A percentile compares a stretch with the other conserved stretches of the same genome.
Conservation (phyloP, 2,888 invertebrate genomes). For the Cerastoderma edule region DNA sequence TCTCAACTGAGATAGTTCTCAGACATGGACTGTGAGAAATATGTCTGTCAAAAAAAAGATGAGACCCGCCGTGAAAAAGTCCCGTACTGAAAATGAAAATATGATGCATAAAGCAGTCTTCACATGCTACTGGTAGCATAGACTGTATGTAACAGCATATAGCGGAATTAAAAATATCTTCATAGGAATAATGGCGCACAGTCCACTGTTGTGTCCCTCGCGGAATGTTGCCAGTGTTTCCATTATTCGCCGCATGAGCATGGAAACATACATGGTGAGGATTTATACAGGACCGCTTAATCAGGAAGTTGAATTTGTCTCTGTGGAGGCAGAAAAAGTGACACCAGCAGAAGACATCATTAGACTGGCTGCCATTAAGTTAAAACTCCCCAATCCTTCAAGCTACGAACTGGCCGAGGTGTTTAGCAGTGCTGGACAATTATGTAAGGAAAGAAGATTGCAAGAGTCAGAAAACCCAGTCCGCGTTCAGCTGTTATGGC, state of each 20-base stretch:
- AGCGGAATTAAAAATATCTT: too few relatives aligned
- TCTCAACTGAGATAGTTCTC: not conserved
- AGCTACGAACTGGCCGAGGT: conserved; percentile 87
- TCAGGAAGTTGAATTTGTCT: conserved; percentile 73
- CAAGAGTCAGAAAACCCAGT: conserved; percentile 87
- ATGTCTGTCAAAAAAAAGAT: not conserved
- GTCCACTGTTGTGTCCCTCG: conserved; percentile 19
- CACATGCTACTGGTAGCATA: too few relatives aligned
- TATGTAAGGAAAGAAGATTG: conserved; percentile 95
- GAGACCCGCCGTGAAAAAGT: not conserved
- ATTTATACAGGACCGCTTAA: conserved; percentile 78
- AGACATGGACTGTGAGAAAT: not conserved
- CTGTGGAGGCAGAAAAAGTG: conserved; percentile 79
- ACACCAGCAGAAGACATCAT: conserved; percentile 87
- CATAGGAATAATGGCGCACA: conserved; percentile 16
- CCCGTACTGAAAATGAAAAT: not conserved
- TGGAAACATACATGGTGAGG: conserved; percentile 81
- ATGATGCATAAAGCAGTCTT: not conserved
- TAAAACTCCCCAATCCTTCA: conserved; percentile 68
- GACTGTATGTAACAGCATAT: too few relatives aligned
- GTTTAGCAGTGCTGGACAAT: conserved; percentile 92
- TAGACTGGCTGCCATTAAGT: conserved; percentile 69
- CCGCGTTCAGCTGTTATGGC: conserved; percentile 85
- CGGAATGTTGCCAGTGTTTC: conserved; percentile 44
- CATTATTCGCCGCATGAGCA: conserved; percentile 72